phyloP scores from a whole-genome alignment of 2,888 invertebrate species.

The Vannuccia rotundouncinata region DNA sequence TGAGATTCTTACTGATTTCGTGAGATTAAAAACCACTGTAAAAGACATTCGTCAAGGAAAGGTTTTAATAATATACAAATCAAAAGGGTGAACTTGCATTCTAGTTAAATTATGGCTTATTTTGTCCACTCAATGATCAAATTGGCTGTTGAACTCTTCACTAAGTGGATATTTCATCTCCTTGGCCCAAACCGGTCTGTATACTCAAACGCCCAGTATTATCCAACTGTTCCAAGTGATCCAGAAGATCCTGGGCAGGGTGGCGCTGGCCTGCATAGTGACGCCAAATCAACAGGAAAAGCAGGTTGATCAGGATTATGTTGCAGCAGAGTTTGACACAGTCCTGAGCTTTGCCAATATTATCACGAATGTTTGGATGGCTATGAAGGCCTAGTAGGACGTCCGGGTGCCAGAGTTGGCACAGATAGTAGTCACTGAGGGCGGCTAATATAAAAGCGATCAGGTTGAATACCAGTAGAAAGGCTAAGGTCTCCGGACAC shows the following conservation, averaged over 20 bases:
- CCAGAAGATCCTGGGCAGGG: neutral
- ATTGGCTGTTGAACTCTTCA: no score
- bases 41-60: no score
- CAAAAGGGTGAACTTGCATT: no score
- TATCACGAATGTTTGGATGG: neutral
- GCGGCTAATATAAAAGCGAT: neutral
- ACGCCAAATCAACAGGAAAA: neutral
- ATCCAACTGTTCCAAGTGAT: neutral
- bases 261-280: neutral
- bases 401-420: neutral
- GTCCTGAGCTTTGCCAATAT: slow-evolving; percentile 3
- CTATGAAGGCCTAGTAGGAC: neutral
- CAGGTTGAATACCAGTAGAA: neutral
- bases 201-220: neutral
- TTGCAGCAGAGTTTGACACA: slow-evolving; percentile 16
- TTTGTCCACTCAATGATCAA: no score
- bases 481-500: neutral
- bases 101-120: no score
- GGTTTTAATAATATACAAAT: no score
- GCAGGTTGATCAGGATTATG: neutral
- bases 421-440: neutral
- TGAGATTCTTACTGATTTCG: no score
- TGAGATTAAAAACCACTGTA: no score
- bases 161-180: slow-evolving; percentile 7
- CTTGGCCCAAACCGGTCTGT: neutral